Evolutionary conservation across 2,888 invertebrate species (phyloP).

Genomic region (Erebia palarica): DNA sequence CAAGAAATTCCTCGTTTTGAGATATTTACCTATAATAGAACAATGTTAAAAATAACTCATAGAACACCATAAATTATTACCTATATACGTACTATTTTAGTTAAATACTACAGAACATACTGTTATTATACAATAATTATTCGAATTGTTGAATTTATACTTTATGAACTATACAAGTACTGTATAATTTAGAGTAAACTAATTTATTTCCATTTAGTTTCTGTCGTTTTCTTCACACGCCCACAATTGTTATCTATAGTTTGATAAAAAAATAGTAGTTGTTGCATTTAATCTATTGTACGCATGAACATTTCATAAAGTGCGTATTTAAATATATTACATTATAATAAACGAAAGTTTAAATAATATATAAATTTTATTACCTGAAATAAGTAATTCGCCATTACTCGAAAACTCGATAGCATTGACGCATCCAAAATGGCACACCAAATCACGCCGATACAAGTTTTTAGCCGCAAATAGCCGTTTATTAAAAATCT

Average conservation of each 20-base stretch:
- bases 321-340: not conserved
- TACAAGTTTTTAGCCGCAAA: constrained; percentile 88
- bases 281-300: not conserved
- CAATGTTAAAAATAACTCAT: too few relatives aligned
- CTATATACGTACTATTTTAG: too few relatives aligned
- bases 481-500: constrained; percentile 84
- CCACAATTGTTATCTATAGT: constrained; percentile 28
- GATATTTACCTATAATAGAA: too few relatives aligned
- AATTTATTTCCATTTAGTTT: not conserved
- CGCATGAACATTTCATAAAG: not conserved
- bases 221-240: constrained; percentile 25
- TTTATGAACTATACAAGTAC: not conserved
- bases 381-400: constrained; percentile 93
- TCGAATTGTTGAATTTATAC: not conserved
- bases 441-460: constrained; percentile 92
- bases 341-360: not conserved
- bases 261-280: constrained; percentile 25
- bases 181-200: not conserved
- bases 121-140: too few relatives aligned
- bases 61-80: too few relatives aligned
- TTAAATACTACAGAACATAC: too few relatives aligned
- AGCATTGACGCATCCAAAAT: constrained; percentile 98
- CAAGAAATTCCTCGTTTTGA: too few relatives aligned
- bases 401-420: constrained; percentile 96
- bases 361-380: constrained; percentile 38